Base-by-base conservation (phyloP, 1,140 invertebrate species). In the Pseudoatta argentina region DNA sequence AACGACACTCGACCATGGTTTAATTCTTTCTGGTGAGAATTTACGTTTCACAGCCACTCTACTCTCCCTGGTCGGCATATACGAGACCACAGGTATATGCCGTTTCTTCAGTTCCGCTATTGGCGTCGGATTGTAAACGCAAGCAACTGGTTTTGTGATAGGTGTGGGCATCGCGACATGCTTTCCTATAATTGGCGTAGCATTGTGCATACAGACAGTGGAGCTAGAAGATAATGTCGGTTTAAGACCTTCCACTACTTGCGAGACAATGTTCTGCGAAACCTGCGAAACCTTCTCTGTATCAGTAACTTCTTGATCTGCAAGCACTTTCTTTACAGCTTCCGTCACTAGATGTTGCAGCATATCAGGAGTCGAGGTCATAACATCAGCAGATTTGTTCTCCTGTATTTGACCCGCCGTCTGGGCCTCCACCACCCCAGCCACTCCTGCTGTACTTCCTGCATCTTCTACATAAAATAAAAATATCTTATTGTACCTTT, bases 101-200 rank as follows among this genome's bases (percentile, higher is more conserved):
- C 95, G 93, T 78, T 96, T 96, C 87, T 96, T 96, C 10, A 97
- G 86, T 92, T 96, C 95, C 16, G 95, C 94, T 87, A 97, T 96
- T 0, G 96, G 96, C 0, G 96, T 97, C 16, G 96, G 96, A 92
- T 96, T 97, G 88, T 97, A 97, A 53, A 94, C 93, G 59, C 93
- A 93, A 12, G 91, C 82, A 18, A 87, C 69, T 71, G 91, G 88
- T 72, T 91, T 92, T 8, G 86, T 88, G 8, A 91, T 73, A 10
- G 92, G 39, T 3, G 89, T 66, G 0, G 92, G 63, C 21, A 89
- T 87, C 3, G 90, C 69, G 8, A 85, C 63, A 34, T 92, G 88
- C 53, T 91, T 92, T 1, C 92, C 91, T n/a, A 82, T 76, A 30
- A 48, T 66, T 0, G 66, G 5, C 2, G 64, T 21, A 55, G 48